Evolutionary conservation across 1,140 invertebrate genomes (phyloP).

Genomic region (Elymnias hypermnestra): DNA sequence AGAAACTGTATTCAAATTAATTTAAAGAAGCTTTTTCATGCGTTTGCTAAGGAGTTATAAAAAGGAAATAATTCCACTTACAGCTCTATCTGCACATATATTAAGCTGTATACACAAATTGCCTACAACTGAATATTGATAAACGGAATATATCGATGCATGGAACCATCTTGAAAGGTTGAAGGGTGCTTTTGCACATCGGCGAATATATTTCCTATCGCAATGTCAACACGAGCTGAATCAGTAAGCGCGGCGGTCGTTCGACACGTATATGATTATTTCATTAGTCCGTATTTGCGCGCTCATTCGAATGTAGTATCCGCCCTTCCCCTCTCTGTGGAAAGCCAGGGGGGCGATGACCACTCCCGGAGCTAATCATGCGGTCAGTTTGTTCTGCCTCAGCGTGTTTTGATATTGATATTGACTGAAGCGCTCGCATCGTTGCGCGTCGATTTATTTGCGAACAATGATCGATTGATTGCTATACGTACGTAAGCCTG

Average conservation of each 20-base stretch:
- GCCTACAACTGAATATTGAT: slow-evolving; percentile 43
- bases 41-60: too few relatives aligned
- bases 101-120: slow-evolving; percentile 28
- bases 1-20: too few relatives aligned
- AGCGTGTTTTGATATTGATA: slow-evolving; percentile 76
- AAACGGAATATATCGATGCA: slow-evolving; percentile 25
- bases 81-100: neutral
- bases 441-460: slow-evolving; percentile 71
- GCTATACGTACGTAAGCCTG: slow-evolving; percentile 57
- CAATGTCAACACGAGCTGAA: slow-evolving; percentile 44
- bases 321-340: slow-evolving; percentile 18
- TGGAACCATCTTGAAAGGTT: slow-evolving; percentile 12
- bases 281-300: slow-evolving; percentile 72
- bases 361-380: slow-evolving; percentile 72
- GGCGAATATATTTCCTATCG: slow-evolving; percentile 15
- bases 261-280: slow-evolving; percentile 74
- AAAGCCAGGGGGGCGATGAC: slow-evolving; percentile 42
- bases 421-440: slow-evolving; percentile 68
- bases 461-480: slow-evolving; percentile 74
- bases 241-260: slow-evolving; percentile 44
- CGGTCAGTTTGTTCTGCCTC: slow-evolving; percentile 75
- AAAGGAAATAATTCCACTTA: neutral
- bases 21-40: too few relatives aligned
- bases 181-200: slow-evolving; percentile 8
- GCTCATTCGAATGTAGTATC: slow-evolving; percentile 61